Evolutionary conservation across 2,888 invertebrate genomes (phyloP), one percentile per base, ranked within the genome.

Genomic region (Dicyrtoma fusca): DNA sequence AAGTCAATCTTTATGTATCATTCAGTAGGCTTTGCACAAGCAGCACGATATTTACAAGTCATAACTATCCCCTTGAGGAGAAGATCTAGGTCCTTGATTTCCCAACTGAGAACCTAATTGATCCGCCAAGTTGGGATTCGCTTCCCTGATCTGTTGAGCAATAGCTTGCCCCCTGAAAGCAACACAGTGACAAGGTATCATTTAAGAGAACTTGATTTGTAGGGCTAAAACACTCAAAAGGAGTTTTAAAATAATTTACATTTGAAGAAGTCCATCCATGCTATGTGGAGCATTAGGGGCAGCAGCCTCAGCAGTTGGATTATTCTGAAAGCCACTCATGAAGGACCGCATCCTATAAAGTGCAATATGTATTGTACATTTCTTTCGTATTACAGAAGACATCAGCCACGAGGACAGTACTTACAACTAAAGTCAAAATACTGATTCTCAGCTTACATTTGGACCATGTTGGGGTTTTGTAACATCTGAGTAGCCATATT

Each of bases 401-500:
- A n/a, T n/a, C n/a, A n/a, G n/a, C n/a, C n/a, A n/a, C n/a, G 8
- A 11, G 45, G 45, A 13, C 45, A 8, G 13, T 45, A 45, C 13
- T 11, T 45, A 45, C 13, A 45, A 45, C 13, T 11, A 45, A 11
- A 45, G 10, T 45, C 13, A 45, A 45, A 45, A 45, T 45, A 44
- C 45, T 10, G 13, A 44, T 44, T 44, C 45, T 53, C 5, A 6
- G 13, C 83, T 84, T 83, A 85, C 86, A 92, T 87, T 82, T 90
- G 89, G 82, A 91, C 90, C 88, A 95, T 91, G 78, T 88, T 88
- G 14, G 94, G 94, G 84, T 94, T 91, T n/a, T 88, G 86, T 80
- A 94, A 87, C 89, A 95, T 90, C 82, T 91, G 90, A 6, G 90
- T 88, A 3, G 94, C 93, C 90, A 94, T 92, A 81, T 89, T 90